Percentiles rank a stretch among this genome's conserved stretches.
These are phyloP conservation scores for Atta colombica DNA, from an alignment of 1,140 invertebrate genomes.

Conservation along the genomic window DNA sequence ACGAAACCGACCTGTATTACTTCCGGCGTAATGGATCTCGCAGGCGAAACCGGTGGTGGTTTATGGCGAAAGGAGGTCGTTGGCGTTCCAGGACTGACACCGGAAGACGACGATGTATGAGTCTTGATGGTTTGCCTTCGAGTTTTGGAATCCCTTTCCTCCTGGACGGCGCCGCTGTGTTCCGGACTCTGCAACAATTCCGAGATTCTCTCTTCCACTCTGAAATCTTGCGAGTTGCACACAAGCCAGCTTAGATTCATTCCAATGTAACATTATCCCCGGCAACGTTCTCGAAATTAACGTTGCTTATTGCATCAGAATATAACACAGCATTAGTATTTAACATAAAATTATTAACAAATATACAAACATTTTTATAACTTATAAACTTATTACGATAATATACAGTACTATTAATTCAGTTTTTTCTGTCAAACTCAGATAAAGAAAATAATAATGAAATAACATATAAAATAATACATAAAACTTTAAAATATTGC, in stretches of 20 bases:
- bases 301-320: background rate
- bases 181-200: constrained; percentile 52
- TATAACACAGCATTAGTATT: background rate
- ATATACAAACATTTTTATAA: too few relatives aligned
- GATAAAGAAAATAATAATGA: background rate
- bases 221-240: background rate
- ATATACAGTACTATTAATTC: background rate
- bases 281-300: background rate
- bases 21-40: constrained; percentile 77
- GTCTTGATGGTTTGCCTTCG: constrained; percentile 71
- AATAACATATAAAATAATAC: background rate
- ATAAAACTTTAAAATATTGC: background rate
- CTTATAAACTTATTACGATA: background rate
- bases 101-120: constrained; percentile 55
- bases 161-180: constrained; percentile 12
- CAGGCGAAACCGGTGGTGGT: constrained; percentile 68
- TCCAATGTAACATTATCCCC: constrained; percentile 8
- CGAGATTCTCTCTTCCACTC: constrained; percentile 14
- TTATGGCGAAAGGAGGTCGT: constrained; percentile 76
- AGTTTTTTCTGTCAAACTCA: background rate
- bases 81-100: constrained; percentile 71
- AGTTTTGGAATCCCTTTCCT: constrained; percentile 37
- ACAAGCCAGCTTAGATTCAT: constrained; percentile 1
- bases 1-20: constrained; percentile 79
- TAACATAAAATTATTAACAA: background rate